Base-by-base conservation (phyloP, 2,797 vertebrate species). In the Meriones psammophilus region DNA sequence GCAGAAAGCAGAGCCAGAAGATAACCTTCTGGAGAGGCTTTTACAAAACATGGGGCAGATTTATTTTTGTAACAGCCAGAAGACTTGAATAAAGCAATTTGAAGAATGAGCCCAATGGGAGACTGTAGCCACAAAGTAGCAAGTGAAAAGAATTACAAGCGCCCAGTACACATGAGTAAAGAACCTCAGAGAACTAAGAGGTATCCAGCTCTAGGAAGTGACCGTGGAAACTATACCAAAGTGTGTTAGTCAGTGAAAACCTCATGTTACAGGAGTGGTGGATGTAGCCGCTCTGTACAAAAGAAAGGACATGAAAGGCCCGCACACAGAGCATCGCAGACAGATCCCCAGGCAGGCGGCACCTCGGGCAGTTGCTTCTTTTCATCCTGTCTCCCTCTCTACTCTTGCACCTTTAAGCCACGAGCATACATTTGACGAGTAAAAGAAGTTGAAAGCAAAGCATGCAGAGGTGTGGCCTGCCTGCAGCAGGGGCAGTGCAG, bases 11-110 rank as follows among this genome's bases (percentile, higher is more conserved):
- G 86, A 92, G 1, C 46, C 71, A 68, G 74, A 91, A 95, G 50
- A 74, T 20, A 96, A 30, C 58, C 33, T 54, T 46, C 8, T 36
- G 39, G 39, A 5, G 69, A 84, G 80, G 30, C 71, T 77, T 94
- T 94, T 92, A 2, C 9, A 97, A 79, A 42, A 58, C 28, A 68
- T 83, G 30, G 56, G 74, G 93, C 62, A 76, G 22, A 42, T n/a
- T 79, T 88, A 95, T 46, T 95, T 85, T 30, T 39, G 50, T 89
- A 89, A 62, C 74, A 62, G 54, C 46, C 30, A 97, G 93, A 69
- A 88, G 68, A 83, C 30, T 78, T 58, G 58, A 95, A 66, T 79
- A 95, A 92, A 71, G 88, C 20, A 69, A 50, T 89, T 71, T 56
- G 12, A 95, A 88, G 74, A 92, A 30, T 68, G 33, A 84, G 77